Conservation (phyloP, 2,888 invertebrate genomes). For the Gryllus longicercus region DNA sequence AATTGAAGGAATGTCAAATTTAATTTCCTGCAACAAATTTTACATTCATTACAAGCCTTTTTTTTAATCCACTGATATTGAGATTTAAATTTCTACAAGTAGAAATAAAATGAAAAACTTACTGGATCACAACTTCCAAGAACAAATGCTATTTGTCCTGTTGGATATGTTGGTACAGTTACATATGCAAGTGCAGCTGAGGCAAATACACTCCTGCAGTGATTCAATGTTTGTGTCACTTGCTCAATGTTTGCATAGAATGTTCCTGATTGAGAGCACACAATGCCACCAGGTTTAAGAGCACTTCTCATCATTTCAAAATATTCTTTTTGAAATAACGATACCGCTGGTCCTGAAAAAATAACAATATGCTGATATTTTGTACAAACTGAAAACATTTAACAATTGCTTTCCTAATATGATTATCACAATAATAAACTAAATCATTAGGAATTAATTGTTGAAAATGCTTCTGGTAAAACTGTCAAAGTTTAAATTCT, state of each 20-base stretch:
- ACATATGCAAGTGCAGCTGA: constrained; percentile 75
- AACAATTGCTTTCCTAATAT: no score
- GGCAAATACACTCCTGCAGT: constrained; percentile 75
- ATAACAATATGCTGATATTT: no score
- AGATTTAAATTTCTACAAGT: constrained; percentile 20
- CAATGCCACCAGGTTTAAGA: constrained; percentile 77
- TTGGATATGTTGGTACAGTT: constrained; percentile 92
- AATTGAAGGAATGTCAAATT: constrained; percentile 64
- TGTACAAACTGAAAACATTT: no score
- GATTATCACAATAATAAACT: no score
- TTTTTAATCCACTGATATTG: no score
- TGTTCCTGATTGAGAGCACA: constrained; percentile 92
- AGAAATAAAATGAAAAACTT: constrained; percentile 41
- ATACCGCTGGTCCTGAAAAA: constrained; percentile 62
- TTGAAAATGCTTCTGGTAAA: no score
- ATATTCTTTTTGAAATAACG: constrained; percentile 75
- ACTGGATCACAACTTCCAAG: constrained; percentile 73
- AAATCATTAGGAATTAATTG: no score
- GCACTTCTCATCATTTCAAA: constrained; percentile 81
- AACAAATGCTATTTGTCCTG: constrained; percentile 94
- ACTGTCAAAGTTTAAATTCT: no score
- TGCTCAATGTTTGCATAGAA: constrained; percentile 68
- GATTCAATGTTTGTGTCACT: constrained; percentile 69
- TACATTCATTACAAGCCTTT: background rate
- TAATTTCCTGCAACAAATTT: constrained; percentile 50